These are phyloP conservation scores for Pinna nobilis DNA, from an alignment of 1,140 invertebrate genomes.

Conservation along the genomic window DNA sequence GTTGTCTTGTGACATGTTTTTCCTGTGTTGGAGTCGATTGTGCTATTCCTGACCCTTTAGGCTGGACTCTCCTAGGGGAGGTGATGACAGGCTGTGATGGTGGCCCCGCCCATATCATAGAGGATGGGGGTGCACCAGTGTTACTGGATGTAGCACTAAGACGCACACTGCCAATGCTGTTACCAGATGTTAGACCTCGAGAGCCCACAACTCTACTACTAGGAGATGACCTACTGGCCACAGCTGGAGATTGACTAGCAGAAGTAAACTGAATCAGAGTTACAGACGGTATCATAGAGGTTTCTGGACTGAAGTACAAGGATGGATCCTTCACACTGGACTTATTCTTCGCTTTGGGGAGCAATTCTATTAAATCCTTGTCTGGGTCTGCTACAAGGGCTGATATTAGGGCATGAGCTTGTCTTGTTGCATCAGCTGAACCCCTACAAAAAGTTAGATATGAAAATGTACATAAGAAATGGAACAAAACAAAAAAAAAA, in stretches of 20 bases:
- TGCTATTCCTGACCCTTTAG: conserved; percentile 8
- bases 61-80: conserved; percentile 32
- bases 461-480: background rate
- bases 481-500: too few species aligned
- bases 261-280: background rate
- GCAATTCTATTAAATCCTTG: conserved; percentile 89
- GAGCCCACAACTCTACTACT: conserved; percentile 16
- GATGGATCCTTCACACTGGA: conserved; percentile 38
- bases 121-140: background rate
- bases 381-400: conserved; percentile 94
- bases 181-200: background rate
- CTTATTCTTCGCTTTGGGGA: conserved; percentile 80
- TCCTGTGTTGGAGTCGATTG: conserved; percentile 18
- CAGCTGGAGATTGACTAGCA: conserved; percentile 15
- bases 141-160: conserved; percentile 16
- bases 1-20: conserved; percentile 42
- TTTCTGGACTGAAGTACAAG: conserved; percentile 47
- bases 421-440: conserved; percentile 91
- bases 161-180: conserved; percentile 11
- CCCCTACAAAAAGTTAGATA: conserved; percentile 79
- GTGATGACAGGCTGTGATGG: conserved; percentile 9
- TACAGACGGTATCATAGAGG: conserved; percentile 71
- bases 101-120: conserved; percentile 37
- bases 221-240: conserved; percentile 21
- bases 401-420: conserved; percentile 90